phyloP scores from a whole-genome alignment of 2,888 invertebrate species.

The Melanotus villosus region DNA sequence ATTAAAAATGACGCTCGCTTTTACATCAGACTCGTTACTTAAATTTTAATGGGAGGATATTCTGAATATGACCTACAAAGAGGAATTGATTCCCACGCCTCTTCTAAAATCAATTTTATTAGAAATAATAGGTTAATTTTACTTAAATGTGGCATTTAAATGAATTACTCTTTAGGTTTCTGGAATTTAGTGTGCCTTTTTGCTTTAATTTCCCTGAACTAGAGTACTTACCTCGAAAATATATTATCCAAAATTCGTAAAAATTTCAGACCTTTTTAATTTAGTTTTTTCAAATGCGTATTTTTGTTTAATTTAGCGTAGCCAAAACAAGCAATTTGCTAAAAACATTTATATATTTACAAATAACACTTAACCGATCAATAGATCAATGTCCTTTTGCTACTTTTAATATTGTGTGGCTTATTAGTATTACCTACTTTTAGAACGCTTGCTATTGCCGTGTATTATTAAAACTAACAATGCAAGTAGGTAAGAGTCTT shows the following conservation, averaged over 20 bases:
- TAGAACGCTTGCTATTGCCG: not conserved
- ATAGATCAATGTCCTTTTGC: constrained; percentile 38
- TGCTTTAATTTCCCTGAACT: too few species aligned
- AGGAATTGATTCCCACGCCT: constrained; percentile 29
- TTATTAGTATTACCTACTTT: constrained; percentile 12
- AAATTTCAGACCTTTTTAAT: too few species aligned
- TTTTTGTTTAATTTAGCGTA: too few species aligned
- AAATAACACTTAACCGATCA: constrained; percentile 12
- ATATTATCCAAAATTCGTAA: too few species aligned
- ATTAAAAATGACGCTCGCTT: too few species aligned
- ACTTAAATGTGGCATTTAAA: not conserved
- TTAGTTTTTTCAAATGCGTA: too few species aligned
- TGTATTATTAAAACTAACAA: constrained; percentile 5
- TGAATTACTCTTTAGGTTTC: too few species aligned
- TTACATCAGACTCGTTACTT: not conserved
- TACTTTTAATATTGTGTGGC: not conserved
- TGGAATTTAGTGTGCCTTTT: too few species aligned
- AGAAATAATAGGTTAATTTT: not conserved
- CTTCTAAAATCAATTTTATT: constrained; percentile 22
- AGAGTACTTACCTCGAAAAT: too few species aligned
- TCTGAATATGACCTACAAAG: constrained; percentile 27
- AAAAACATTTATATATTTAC: not conserved
- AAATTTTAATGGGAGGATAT: constrained; percentile 25
- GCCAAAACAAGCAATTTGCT: too few species aligned
- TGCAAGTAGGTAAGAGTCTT: not conserved